These are phyloP conservation scores for Ophiodon elongatus DNA, from an alignment of 2,113 vertebrate species.

Conservation along the genomic window DNA sequence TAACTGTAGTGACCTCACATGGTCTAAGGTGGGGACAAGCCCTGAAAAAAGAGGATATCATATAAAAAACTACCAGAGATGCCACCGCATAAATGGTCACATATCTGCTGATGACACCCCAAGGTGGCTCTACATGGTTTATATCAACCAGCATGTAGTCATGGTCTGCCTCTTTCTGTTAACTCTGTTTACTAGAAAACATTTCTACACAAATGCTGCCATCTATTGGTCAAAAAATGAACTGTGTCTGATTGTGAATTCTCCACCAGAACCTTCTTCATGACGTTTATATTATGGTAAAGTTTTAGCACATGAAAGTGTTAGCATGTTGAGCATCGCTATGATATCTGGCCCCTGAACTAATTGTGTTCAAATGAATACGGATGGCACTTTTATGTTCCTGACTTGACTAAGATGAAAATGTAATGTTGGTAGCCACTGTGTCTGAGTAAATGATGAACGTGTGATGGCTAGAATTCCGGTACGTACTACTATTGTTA, in stretches of 20 bases:
- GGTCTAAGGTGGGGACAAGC: neutral
- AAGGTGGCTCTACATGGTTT: neutral
- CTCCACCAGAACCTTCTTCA: neutral
- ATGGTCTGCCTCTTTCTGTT: neutral
- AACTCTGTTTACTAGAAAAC: neutral
- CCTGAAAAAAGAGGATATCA: neutral
- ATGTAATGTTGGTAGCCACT: neutral
- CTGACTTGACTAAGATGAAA: neutral
- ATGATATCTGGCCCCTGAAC: neutral
- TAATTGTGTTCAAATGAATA: neutral
- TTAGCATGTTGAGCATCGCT: neutral
- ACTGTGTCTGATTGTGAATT: neutral
- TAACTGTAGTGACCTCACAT: neutral
- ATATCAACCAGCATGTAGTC: neutral
- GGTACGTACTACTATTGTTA: neutral
- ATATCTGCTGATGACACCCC: neutral
- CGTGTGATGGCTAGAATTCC: neutral
- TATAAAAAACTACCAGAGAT: neutral
- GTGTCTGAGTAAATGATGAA: neutral
- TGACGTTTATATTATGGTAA: neutral
- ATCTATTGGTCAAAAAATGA: conserved; percentile 64
- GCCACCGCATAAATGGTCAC: neutral
- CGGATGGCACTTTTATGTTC: neutral
- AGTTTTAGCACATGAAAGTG: neutral
- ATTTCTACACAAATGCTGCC: conserved; percentile 66